phyloP scores from a whole-genome alignment of 2,888 invertebrate species.

The Ferdinandea cuprea region DNA sequence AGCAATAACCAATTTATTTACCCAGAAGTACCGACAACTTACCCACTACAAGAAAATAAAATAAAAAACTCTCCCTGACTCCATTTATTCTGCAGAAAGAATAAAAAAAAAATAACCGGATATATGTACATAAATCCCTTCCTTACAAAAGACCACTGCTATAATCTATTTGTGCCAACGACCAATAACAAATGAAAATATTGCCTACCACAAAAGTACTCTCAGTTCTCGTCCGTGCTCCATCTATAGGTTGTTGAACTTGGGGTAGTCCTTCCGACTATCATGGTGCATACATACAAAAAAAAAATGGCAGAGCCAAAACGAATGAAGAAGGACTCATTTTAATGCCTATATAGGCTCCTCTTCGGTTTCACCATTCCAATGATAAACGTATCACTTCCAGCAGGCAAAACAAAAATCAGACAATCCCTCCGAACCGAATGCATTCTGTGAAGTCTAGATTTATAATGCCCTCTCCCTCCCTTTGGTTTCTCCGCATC shows the following conservation, averaged over 20 bases:
- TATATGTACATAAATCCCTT: constrained; percentile 54
- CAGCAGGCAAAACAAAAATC: constrained; percentile 47
- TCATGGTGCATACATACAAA: too few relatives aligned
- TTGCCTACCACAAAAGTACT: constrained; percentile 68
- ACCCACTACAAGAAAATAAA: constrained; percentile 8
- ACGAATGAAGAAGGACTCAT: constrained; percentile 45
- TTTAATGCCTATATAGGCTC: constrained; percentile 51
- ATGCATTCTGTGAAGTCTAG: constrained; percentile 62
- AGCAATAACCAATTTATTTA: constrained; percentile 39
- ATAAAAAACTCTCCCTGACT: background rate
- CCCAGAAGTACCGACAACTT: constrained; percentile 33
- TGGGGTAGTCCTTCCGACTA: constrained; percentile 59
- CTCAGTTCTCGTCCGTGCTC: constrained; percentile 29
- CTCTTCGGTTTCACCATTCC: constrained; percentile 44
- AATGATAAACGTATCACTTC: constrained; percentile 69
- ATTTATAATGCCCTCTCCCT: constrained; percentile 14
- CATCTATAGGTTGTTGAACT: constrained; percentile 73
- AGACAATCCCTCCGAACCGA: constrained; percentile 37
- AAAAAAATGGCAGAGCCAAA: constrained; percentile 19
- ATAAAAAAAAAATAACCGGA: constrained; percentile 3
- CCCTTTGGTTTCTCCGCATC: background rate
- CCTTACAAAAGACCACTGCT: constrained; percentile 45
- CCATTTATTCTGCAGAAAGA: background rate
- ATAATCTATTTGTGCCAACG: constrained; percentile 73
- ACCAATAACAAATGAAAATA: constrained; percentile 74